Evolutionary conservation across 2,113 vertebrate species (phyloP).

Genomic region (Tetrao urogallus): DNA sequence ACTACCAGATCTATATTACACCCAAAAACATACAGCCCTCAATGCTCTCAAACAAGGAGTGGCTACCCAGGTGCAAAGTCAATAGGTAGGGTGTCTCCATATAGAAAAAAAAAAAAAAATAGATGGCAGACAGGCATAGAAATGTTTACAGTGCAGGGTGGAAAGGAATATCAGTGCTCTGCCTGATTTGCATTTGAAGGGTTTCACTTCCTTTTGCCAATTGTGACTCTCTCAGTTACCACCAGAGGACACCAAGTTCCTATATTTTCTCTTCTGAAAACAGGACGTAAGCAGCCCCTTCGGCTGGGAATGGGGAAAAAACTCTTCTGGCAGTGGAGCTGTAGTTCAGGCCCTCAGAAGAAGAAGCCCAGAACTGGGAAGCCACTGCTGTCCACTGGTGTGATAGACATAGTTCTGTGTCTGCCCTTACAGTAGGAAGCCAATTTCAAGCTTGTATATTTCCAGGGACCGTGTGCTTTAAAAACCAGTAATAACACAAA

Average conservation of each 20-base stretch:
- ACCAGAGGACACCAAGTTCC: constrained; percentile 57
- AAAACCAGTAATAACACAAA: not conserved
- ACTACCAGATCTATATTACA: not conserved
- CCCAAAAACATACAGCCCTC: not conserved
- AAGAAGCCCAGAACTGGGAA: not conserved
- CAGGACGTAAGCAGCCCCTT: not conserved
- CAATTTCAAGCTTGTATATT: not conserved
- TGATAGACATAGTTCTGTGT: not conserved
- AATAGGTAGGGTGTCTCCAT: constrained; percentile 15
- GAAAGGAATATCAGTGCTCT: not conserved
- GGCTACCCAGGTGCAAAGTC: not conserved
- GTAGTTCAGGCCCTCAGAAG: not conserved
- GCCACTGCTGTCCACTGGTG: not conserved
- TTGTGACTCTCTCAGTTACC: not conserved
- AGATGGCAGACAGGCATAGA: not conserved
- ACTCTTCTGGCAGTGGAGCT: not conserved
- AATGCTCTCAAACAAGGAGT: not conserved
- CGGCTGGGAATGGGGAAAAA: accelerated
- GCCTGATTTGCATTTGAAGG: not conserved
- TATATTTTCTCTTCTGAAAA: not conserved
- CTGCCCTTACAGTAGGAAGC: not conserved
- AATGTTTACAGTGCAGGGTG: not conserved
- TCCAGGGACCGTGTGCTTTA: not conserved
- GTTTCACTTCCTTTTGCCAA: not conserved
- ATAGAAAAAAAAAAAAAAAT: not conserved